Evolutionary conservation across 2,797 vertebrate genomes (phyloP).

Genomic region (Diplodus sargus): DNA sequence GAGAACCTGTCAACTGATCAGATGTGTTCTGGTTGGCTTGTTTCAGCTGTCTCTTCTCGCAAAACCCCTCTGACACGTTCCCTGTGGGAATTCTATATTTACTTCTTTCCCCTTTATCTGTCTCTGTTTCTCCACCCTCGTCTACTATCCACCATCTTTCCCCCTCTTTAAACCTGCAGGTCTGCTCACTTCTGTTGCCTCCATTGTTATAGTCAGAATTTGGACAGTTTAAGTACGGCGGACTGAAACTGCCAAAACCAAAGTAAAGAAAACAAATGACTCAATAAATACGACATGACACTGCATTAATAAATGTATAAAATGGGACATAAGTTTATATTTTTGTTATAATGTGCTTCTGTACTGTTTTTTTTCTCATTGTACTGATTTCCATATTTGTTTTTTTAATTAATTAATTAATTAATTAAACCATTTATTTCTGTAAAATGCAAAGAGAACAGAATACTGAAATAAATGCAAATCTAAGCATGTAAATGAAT

Average conservation of each 20-base stretch:
- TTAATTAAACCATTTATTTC: no score
- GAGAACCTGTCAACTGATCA: slow-evolving; percentile 54
- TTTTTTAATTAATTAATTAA: no score
- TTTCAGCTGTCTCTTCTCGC: slow-evolving; percentile 49
- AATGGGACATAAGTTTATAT: no score
- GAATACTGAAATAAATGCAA: no score
- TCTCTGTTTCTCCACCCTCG: slow-evolving; percentile 9
- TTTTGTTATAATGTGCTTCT: no score
- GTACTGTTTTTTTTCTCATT: no score
- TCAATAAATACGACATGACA: no score
- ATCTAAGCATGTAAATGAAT: no score
- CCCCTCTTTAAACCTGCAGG: slow-evolving; percentile 21
- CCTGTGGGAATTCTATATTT: slow-evolving; percentile 62
- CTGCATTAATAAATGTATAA: no score
- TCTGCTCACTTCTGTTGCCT: slow-evolving; percentile 33
- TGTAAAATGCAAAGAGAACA: no score
- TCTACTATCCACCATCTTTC: neutral
- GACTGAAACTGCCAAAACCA: neutral
- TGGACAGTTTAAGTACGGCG: no score
- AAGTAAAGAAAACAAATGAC: neutral
- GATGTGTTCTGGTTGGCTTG: slow-evolving; percentile 57
- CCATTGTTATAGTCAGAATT: slow-evolving; percentile 35
- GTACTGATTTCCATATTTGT: no score
- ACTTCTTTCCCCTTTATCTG: neutral
- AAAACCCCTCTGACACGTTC: slow-evolving; percentile 33